These are phyloP conservation scores for Euschistus heros DNA, from an alignment of 1,140 invertebrate species.

Conservation along the genomic window DNA sequence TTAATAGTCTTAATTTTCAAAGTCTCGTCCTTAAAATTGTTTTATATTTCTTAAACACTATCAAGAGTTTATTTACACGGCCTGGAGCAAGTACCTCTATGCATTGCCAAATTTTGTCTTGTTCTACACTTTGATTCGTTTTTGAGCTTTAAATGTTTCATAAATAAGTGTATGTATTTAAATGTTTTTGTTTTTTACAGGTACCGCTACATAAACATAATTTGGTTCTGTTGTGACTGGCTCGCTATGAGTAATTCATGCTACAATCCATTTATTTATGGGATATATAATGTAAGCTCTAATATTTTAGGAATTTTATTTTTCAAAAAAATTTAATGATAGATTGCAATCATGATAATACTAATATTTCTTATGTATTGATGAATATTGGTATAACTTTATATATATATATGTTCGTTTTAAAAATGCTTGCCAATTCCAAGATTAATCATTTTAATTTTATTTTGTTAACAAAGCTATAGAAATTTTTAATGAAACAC, in stretches of 20 bases:
- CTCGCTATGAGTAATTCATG: slow-evolving; percentile 78
- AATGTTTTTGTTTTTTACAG: slow-evolving; percentile 36
- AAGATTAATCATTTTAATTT: too few relatives aligned
- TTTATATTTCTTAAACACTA: too few relatives aligned
- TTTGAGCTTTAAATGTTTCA: neutral
- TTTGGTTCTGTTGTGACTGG: slow-evolving; percentile 75
- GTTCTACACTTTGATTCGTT: too few relatives aligned
- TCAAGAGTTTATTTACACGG: too few relatives aligned
- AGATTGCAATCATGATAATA: neutral
- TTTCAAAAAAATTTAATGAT: slow-evolving; percentile 1
- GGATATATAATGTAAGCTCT: slow-evolving; percentile 68
- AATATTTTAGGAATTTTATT: slow-evolving; percentile 2
- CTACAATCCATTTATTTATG: slow-evolving; percentile 78
- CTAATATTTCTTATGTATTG: neutral
- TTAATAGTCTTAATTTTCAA: too few relatives aligned
- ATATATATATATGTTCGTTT: too few relatives aligned
- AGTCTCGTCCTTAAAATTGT: too few relatives aligned
- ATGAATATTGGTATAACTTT: too few relatives aligned
- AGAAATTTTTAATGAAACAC: neutral
- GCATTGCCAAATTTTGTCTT: slow-evolving; percentile 11
- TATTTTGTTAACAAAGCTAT: too few relatives aligned
- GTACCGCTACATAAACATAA: slow-evolving; percentile 62
- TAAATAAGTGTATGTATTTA: neutral
- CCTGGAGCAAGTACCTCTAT: neutral
- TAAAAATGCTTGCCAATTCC: too few relatives aligned